Percentiles rank a stretch among this genome's conserved stretches.
These are phyloP conservation scores for Struthio camelus DNA, from an alignment of 2,113 vertebrate species.

Conservation along the genomic window DNA sequence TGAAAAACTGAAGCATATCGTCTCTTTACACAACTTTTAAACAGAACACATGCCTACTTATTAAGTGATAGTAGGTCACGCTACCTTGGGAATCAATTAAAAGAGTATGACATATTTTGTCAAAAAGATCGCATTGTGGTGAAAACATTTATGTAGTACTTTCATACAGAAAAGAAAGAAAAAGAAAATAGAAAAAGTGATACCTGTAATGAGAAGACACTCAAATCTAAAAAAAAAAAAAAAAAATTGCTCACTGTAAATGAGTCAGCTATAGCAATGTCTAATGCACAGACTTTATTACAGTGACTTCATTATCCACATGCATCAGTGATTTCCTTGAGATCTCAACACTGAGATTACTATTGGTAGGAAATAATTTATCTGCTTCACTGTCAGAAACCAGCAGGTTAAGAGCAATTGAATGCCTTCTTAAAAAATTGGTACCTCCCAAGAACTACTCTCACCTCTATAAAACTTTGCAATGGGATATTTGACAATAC, in stretches of 20 bases:
- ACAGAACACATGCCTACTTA: background rate
- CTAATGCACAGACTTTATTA: slow-evolving; percentile 1
- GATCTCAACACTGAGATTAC: background rate
- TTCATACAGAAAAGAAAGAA: background rate
- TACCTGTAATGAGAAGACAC: background rate
- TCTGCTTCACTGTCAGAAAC: background rate
- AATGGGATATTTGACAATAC: background rate
- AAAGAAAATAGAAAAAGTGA: background rate
- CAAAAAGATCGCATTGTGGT: slow-evolving; percentile 1
- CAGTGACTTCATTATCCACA: slow-evolving; percentile 29
- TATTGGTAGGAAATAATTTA: slow-evolving; percentile 26
- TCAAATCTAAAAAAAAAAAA: background rate
- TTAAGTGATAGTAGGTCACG: background rate
- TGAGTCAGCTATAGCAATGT: background rate
- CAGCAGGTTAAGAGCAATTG: slow-evolving; percentile 2
- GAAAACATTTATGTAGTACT: background rate
- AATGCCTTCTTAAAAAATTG: background rate
- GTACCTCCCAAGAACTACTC: background rate
- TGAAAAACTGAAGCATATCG: background rate
- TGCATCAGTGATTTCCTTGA: background rate
- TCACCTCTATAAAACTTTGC: background rate
- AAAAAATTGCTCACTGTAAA: background rate
- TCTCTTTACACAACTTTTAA: background rate
- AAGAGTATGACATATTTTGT: slow-evolving; percentile 25
- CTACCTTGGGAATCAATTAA: slow-evolving; percentile 14